phyloP scores from a whole-genome alignment of 2,113 vertebrate species.

The Solea solea region DNA sequence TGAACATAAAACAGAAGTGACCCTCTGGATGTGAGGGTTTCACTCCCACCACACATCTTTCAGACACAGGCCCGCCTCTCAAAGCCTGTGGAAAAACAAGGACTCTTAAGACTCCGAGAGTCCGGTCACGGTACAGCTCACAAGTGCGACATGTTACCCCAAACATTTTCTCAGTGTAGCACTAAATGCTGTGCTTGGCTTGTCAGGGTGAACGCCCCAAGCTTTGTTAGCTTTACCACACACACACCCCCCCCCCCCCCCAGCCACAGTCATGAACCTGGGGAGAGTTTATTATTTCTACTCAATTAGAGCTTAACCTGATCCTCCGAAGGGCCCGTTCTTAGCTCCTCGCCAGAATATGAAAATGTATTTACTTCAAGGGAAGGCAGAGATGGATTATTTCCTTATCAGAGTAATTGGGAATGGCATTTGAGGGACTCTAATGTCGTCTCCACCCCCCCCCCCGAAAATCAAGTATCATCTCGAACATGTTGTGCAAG shows the following conservation, averaged over 20 bases:
- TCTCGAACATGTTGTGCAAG: background rate
- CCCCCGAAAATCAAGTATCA: background rate
- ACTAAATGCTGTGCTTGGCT: conserved; percentile 30
- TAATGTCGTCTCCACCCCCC: conserved; percentile 18
- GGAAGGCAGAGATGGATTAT: conserved; percentile 44
- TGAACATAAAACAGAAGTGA: conserved; percentile 72
- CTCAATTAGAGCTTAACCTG: conserved; percentile 55
- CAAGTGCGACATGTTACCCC: conserved; percentile 40
- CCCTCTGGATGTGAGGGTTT: conserved; percentile 45
- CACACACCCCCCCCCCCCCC: background rate
- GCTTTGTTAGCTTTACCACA: conserved; percentile 41
- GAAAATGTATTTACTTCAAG: conserved; percentile 6
- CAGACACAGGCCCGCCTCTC: conserved; percentile 34
- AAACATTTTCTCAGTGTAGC: conserved; percentile 49
- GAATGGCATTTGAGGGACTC: conserved; percentile 7
- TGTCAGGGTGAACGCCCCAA: conserved; percentile 25
- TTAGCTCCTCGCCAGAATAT: conserved; percentile 22
- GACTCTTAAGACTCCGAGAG: conserved; percentile 30
- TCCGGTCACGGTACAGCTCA: conserved; percentile 39
- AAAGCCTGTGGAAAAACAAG: conserved; percentile 51
- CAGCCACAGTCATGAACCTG: conserved; percentile 23
- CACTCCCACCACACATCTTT: conserved; percentile 66
- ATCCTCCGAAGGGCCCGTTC: conserved; percentile 27
- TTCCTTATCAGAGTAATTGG: conserved; percentile 36
- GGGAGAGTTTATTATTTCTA: conserved; percentile 65